Evolutionary conservation across 2,888 invertebrate genomes (phyloP).

Genomic region (Eubasilissa splendida): DNA sequence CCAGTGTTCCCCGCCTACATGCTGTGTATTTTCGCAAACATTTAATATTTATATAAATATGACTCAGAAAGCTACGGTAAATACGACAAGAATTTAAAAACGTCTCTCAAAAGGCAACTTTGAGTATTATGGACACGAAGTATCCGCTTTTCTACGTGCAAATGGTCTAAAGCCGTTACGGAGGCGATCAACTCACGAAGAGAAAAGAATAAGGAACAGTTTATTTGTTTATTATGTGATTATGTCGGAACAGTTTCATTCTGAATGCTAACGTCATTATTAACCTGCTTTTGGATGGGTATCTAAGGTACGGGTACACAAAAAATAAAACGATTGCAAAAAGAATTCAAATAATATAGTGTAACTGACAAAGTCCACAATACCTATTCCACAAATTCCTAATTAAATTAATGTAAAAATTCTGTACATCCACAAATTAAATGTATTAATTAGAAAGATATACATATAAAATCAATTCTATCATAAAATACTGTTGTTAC

Average conservation of each 20-base stretch:
- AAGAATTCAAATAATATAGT: too few species aligned
- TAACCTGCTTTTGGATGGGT: slow-evolving; percentile 14
- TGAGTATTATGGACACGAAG: slow-evolving; percentile 44
- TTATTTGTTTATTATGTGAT: not conserved
- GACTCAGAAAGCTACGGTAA: slow-evolving; percentile 13
- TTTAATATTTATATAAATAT: not conserved
- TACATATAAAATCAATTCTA: too few species aligned
- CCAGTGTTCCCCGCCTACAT: not conserved
- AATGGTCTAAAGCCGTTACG: slow-evolving; percentile 52
- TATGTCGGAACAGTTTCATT: not conserved
- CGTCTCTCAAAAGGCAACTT: slow-evolving; percentile 47
- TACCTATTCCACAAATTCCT: too few species aligned
- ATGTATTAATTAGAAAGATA: too few species aligned
- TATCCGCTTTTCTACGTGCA: slow-evolving; percentile 57
- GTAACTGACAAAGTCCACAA: too few species aligned
- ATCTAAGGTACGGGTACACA: not conserved
- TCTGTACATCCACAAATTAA: too few species aligned
- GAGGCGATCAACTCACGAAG: slow-evolving; percentile 9
- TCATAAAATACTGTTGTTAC: too few species aligned
- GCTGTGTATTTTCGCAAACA: not conserved
- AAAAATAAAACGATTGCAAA: too few species aligned
- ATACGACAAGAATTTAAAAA: slow-evolving; percentile 1
- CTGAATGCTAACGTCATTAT: slow-evolving; percentile 5
- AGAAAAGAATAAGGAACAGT: not conserved
- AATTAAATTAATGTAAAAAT: too few species aligned